phyloP scores from a whole-genome alignment of 2,888 invertebrate species.

The Calameuta idolon region DNA sequence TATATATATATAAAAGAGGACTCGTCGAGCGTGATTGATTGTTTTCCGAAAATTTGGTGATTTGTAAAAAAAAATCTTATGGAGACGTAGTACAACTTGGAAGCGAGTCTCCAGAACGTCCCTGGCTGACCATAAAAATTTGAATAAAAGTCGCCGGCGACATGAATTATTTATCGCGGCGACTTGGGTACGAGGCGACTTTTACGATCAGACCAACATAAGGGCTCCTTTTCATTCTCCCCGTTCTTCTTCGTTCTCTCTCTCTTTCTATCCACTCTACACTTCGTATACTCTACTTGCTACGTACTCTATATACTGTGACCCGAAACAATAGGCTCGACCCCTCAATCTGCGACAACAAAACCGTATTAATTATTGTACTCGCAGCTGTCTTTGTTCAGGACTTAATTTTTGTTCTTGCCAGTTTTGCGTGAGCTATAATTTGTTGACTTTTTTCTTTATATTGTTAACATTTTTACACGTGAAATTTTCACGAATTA shows the following conservation, averaged over 20 bases:
- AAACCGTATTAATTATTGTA: not conserved
- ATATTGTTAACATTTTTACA: not conserved
- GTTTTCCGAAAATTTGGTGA: not conserved
- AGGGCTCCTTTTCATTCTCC: not conserved
- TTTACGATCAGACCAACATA: not conserved
- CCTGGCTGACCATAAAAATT: not conserved
- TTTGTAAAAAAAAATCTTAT: conserved; percentile 26
- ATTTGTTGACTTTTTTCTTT: not conserved
- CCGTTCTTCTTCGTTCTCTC: not conserved
- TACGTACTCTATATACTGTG: not conserved
- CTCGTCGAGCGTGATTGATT: not conserved
- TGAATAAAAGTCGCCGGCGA: conserved; percentile 11
- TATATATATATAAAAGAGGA: not conserved
- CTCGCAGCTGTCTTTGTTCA: not conserved
- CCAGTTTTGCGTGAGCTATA: not conserved
- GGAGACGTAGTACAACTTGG: conserved; percentile 23
- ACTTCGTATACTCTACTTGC: not conserved
- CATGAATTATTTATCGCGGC: conserved; percentile 42
- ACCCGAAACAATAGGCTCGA: not conserved
- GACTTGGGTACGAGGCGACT: not conserved
- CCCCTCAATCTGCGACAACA: not conserved
- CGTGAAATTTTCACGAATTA: not conserved
- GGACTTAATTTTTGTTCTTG: not conserved
- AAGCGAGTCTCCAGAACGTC: not conserved
- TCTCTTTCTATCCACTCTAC: not conserved